These are phyloP conservation scores for Piprites chloris DNA, from an alignment of 2,113 vertebrate species.

Conservation along the genomic window DNA sequence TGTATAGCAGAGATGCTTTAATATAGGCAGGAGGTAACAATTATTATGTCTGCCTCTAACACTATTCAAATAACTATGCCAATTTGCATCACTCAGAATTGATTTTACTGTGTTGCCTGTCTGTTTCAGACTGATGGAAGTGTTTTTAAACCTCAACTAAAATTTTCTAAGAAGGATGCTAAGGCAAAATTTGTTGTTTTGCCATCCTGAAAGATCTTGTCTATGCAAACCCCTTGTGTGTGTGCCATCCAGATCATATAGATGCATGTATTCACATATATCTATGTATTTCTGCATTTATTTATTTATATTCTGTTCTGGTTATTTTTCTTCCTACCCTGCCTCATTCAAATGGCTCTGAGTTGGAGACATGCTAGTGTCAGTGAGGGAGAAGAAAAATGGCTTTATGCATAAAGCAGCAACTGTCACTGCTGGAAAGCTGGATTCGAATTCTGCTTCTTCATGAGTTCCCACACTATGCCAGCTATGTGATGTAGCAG, in stretches of 20 bases:
- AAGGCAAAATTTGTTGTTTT: neutral
- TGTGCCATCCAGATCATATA: neutral
- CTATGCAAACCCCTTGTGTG: neutral
- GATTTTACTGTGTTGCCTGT: slow-evolving; percentile 5
- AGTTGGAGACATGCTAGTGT: neutral
- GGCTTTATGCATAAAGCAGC: neutral
- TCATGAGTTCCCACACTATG: neutral
- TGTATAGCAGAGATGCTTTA: neutral
- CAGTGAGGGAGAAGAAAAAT: neutral
- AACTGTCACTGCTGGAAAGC: neutral
- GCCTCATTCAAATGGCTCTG: neutral
- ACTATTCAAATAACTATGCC: neutral
- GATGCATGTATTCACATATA: neutral
- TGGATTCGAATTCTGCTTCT: neutral
- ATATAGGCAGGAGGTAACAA: neutral
- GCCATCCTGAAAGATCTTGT: neutral
- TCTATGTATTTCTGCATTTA: neutral
- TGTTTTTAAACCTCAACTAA: neutral
- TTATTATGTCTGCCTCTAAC: slow-evolving; percentile 18
- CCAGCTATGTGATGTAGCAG: neutral
- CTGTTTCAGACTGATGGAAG: slow-evolving; percentile 7
- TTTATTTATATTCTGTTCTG: neutral
- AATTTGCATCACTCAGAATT: slow-evolving; percentile 8
- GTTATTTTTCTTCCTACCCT: neutral
- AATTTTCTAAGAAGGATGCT: neutral